phyloP scores from a whole-genome alignment of 2,797 vertebrate species.

The Manis javanica region DNA sequence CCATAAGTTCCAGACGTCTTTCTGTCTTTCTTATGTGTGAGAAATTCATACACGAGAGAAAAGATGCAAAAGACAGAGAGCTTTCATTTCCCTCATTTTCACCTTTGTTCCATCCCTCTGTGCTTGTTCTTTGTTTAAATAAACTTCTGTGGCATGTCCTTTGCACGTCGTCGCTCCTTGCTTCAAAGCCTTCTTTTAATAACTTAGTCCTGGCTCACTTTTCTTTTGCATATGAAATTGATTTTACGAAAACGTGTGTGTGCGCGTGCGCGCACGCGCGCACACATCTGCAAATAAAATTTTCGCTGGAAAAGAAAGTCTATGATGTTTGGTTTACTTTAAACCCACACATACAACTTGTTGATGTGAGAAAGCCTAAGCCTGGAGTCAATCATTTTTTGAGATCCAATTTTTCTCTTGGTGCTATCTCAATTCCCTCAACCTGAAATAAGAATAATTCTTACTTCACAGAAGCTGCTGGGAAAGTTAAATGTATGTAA shows the following conservation, averaged over 20 bases:
- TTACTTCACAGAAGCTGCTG: constrained; percentile 1
- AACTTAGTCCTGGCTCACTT: constrained; percentile 86
- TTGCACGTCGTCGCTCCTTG: constrained; percentile 87
- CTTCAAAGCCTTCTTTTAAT: constrained; percentile 88
- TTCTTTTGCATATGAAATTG: constrained; percentile 87
- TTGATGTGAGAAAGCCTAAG: not conserved
- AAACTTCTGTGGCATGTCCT: constrained; percentile 86
- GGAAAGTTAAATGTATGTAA: not conserved
- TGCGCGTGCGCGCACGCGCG: constrained; percentile 9
- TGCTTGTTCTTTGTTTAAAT: constrained; percentile 85
- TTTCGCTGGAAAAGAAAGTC: constrained; percentile 39
- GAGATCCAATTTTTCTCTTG: constrained; percentile 40
- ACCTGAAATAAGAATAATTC: not conserved
- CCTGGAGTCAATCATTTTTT: not conserved
- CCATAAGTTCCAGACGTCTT: constrained; percentile 77
- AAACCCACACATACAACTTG: not conserved
- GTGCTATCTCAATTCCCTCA: not conserved
- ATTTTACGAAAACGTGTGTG: constrained; percentile 80
- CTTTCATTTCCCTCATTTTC: constrained; percentile 85
- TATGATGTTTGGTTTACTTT: constrained; percentile 55
- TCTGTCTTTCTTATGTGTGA: constrained; percentile 77
- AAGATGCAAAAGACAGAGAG: constrained; percentile 80
- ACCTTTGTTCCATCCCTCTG: constrained; percentile 80
- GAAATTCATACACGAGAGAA: constrained; percentile 77
- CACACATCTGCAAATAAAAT: constrained; percentile 73